Base-by-base conservation (phyloP, 2,797 vertebrate species). In the Periparus ater region DNA sequence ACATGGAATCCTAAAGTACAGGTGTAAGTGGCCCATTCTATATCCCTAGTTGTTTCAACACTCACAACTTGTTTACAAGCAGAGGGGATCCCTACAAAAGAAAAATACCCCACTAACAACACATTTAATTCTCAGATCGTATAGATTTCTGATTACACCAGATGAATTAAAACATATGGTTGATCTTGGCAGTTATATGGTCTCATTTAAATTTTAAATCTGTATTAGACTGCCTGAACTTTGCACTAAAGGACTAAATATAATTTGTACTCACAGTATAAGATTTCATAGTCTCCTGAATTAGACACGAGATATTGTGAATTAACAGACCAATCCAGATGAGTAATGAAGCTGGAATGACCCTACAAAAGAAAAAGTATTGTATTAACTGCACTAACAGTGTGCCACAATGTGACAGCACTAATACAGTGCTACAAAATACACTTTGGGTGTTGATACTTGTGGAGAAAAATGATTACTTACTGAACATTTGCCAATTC, bases 291-390 rank as follows among this genome's bases (percentile, higher is more conserved):
- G 97, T 99, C 99, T 82, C 99, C 99, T 47, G 99, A 99, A 97
- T 99, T 99, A 42, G 99, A 99, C 85, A 99, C 98, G 74, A 99
- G 98, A 97, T 99, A 99, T 40, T 99, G 99, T 6, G 99, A 99
- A 97, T 99, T 99, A 95, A 98, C 97, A 15, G 99, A 99, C 99
- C 99, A 99, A 97, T 99, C 99, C 97, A 99, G 97, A 95, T 99
- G 99, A 80, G 99, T 99, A 95, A 99, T 99, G 97, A 99, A 99
- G 96, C 99, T 99, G 90, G 99, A 99, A 97, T 99, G 99, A 96
- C 99, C 99, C 99, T 99, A 97, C 2, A 87, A 80, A 75, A 95
- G 80, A 92, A 91, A 72, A 67, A 55, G 38, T 15, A 48, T 7
- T 8, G 4, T 18, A 62, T 94, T 68, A 93, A 82, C 62, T 51